phyloP scores from a whole-genome alignment of 2,797 vertebrate species.

The Craterocephalus amniculus region DNA sequence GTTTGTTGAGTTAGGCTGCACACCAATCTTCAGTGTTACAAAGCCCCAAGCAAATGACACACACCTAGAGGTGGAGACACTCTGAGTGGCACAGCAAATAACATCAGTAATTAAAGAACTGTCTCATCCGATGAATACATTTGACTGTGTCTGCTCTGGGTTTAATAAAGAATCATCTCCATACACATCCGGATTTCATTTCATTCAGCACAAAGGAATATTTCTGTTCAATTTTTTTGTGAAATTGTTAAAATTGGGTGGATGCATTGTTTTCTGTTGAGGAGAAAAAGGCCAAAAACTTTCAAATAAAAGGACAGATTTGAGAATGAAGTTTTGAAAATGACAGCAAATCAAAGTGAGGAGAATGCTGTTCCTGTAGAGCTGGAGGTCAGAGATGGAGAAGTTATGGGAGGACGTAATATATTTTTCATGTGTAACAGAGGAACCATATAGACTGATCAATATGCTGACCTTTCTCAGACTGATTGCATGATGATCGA shows the following conservation, averaged over 20 bases:
- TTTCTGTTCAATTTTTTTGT: constrained; percentile 33
- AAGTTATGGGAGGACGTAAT: constrained; percentile 49
- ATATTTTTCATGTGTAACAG: constrained; percentile 66
- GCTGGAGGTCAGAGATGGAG: constrained; percentile 42
- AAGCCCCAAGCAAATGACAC: constrained; percentile 20
- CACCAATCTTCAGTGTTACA: neutral
- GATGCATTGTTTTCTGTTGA: constrained; percentile 23
- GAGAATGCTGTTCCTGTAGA: constrained; percentile 29
- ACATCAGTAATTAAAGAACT: constrained; percentile 45
- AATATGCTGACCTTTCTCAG: constrained; percentile 62
- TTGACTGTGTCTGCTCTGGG: constrained; percentile 32
- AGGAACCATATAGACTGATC: constrained; percentile 56
- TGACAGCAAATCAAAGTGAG: constrained; percentile 15
- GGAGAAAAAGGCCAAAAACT: constrained; percentile 14
- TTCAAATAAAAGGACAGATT: constrained; percentile 47
- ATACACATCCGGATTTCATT: constrained; percentile 52
- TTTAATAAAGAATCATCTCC: constrained; percentile 55
- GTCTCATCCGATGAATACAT: constrained; percentile 48
- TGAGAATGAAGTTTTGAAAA: constrained; percentile 34
- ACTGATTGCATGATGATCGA: constrained; percentile 56
- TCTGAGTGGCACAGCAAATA: constrained; percentile 42
- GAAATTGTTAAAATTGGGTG: constrained; percentile 32
- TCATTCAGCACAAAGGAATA: constrained; percentile 32
- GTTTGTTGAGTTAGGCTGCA: constrained; percentile 5
- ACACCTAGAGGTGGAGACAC: constrained; percentile 21